Conservation (phyloP, 2,113 vertebrate species). For the Scolopax mira region DNA sequence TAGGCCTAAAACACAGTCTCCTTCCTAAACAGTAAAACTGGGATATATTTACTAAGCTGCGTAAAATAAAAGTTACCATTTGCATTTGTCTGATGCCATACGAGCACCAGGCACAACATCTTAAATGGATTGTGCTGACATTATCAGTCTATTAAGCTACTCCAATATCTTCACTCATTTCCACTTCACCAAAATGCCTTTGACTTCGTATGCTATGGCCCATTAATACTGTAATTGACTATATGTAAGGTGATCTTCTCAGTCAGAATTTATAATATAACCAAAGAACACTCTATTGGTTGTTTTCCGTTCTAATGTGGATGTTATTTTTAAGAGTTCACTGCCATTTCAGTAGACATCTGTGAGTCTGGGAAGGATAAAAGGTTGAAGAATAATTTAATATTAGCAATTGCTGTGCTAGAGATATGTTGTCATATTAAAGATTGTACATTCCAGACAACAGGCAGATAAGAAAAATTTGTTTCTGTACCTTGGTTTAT, state of each 20-base stretch:
- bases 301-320: not conserved
- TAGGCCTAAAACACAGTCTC: not conserved
- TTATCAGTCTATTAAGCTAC: not conserved
- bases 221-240: not conserved
- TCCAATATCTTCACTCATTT: not conserved
- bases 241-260: not conserved
- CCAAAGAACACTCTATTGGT: not conserved
- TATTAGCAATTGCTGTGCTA: not conserved
- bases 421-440: not conserved
- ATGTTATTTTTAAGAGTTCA: not conserved
- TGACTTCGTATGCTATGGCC: not conserved
- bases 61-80: not conserved
- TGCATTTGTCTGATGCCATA: not conserved
- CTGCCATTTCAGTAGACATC: not conserved
- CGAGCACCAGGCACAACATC: not conserved
- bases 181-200: not conserved
- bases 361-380: not conserved
- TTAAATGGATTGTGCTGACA: not conserved
- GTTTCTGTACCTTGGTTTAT: not conserved
- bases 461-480: not conserved
- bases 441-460: not conserved
- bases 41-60: not conserved
- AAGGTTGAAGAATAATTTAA: not conserved
- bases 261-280: not conserved
- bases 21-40: not conserved